Conservation (phyloP, 2,113 vertebrate genomes). For the Arenaria interpres region DNA sequence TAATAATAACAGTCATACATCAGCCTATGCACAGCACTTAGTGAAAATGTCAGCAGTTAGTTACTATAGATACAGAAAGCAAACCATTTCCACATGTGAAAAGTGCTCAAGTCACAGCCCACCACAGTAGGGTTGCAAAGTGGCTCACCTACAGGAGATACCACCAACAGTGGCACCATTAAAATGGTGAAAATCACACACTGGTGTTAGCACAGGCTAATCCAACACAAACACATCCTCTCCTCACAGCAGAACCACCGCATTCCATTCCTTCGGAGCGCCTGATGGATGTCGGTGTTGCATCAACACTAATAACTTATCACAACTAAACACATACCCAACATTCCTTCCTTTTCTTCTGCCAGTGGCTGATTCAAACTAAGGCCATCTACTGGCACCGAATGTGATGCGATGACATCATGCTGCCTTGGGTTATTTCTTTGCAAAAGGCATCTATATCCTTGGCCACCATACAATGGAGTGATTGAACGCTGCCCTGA, state of each 20-base stretch:
- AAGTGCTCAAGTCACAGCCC: neutral
- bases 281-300: neutral
- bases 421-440: neutral
- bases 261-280: neutral
- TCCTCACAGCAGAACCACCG: neutral
- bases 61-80: constrained; percentile 39
- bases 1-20: neutral
- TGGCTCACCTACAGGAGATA: neutral
- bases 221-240: neutral
- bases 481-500: neutral
- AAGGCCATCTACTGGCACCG: neutral
- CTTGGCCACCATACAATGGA: neutral
- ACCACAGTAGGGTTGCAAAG: neutral
- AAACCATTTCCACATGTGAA: neutral
- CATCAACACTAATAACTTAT: neutral
- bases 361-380: neutral
- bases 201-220: neutral
- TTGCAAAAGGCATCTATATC: neutral
- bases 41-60: neutral
- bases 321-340: neutral
- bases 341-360: neutral
- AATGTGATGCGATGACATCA: neutral
- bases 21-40: constrained; percentile 7
- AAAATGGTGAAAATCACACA: neutral
- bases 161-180: neutral